A percentile compares a stretch with the other conserved stretches of the same genome.
These are phyloP conservation scores for Murina feae DNA, from an alignment of 2,113 vertebrate species.

Conservation along the genomic window DNA sequence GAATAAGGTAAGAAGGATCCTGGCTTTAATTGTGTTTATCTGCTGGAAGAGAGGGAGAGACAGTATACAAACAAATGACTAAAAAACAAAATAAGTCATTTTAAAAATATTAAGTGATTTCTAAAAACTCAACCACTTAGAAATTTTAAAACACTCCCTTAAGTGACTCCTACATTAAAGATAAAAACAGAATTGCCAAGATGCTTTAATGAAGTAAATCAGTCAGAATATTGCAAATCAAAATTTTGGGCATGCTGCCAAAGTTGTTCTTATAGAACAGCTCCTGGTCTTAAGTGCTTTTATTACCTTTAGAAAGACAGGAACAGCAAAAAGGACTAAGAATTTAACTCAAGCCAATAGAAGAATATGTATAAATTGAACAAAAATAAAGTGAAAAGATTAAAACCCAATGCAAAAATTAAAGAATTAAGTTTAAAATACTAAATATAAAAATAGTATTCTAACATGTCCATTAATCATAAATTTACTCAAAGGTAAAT, in stretches of 20 bases:
- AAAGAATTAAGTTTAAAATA: not conserved
- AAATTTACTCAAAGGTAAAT: not conserved
- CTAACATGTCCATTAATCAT: not conserved
- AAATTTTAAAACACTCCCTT: not conserved
- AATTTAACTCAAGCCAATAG: not conserved
- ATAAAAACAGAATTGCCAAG: not conserved
- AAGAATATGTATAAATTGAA: not conserved
- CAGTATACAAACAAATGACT: not conserved
- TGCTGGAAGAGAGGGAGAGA: not conserved
- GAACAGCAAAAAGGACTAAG: not conserved
- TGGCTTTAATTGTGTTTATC: not conserved
- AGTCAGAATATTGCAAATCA: not conserved
- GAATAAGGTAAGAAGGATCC: not conserved
- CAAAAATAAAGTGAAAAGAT: not conserved
- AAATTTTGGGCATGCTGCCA: not conserved
- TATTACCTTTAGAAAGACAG: not conserved
- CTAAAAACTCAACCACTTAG: not conserved
- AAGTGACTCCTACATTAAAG: not conserved
- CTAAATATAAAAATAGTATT: not conserved
- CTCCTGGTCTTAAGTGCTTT: not conserved
- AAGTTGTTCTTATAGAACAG: not conserved
- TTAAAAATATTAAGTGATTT: not conserved
- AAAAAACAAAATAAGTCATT: not conserved
- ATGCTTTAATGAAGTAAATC: not conserved
- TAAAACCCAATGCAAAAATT: not conserved